phyloP scores from a whole-genome alignment of 2,797 vertebrate genomes.

The Hybognathus amarus region DNA sequence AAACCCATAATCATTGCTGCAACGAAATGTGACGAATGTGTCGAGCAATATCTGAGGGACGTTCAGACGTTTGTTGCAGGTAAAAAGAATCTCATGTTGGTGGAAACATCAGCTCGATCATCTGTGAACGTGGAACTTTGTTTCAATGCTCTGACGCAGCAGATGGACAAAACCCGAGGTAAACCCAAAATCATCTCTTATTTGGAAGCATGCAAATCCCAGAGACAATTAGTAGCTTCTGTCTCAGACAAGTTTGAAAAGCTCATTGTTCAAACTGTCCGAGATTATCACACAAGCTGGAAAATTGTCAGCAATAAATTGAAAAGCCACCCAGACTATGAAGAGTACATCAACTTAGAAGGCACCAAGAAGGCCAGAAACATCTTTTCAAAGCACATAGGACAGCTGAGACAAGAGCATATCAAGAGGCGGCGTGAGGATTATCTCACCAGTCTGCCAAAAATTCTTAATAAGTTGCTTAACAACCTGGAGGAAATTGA shows the following conservation, averaged over 20 bases:
- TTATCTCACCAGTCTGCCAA: slow-evolving; percentile 92
- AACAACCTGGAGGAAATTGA: slow-evolving; percentile 96
- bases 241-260: slow-evolving; percentile 95
- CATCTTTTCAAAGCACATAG: slow-evolving; percentile 94
- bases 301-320: slow-evolving; percentile 91
- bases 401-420: slow-evolving; percentile 97
- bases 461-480: slow-evolving; percentile 92
- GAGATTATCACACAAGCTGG: slow-evolving; percentile 97
- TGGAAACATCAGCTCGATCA: slow-evolving; percentile 92
- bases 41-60: slow-evolving; percentile 96
- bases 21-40: slow-evolving; percentile 96
- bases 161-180: slow-evolving; percentile 95
- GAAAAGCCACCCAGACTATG: slow-evolving; percentile 93
- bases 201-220: slow-evolving; percentile 94
- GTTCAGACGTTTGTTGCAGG: slow-evolving; percentile 94
- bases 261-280: slow-evolving; percentile 88
- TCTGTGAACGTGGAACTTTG: slow-evolving; percentile 93
- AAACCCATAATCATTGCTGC: slow-evolving; percentile 95
- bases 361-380: slow-evolving; percentile 93
- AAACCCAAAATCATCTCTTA: slow-evolving; percentile 98
- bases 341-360: slow-evolving; percentile 95
- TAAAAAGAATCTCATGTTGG: slow-evolving; percentile 94
- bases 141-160: slow-evolving; percentile 94
- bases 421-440: slow-evolving; percentile 94
- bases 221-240: slow-evolving; percentile 90